Base-by-base conservation (phyloP, 2,888 invertebrate genomes). In the Dynastes grantii region DNA sequence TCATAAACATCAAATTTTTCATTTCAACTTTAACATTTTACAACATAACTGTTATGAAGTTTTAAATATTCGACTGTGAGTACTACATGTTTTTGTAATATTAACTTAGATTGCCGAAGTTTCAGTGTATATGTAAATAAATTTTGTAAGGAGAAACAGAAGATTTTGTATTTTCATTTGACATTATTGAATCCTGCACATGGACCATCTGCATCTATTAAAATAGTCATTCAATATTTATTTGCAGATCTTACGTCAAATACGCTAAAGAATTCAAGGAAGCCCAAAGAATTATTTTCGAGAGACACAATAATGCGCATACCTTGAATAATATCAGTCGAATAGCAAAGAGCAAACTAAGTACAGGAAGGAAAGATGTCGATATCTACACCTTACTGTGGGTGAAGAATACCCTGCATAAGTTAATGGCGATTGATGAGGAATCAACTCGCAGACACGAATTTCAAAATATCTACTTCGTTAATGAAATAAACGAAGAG, bases 181-280 rank as follows among this genome's bases (percentile, higher is more conserved):
- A 22, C 22, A 22, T 22, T 22, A 22, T 22, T 22, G 22, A 22
- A 22, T 22, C 22, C 22, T 22, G 22, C 22, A 22, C 22, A 22
- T 22, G 22, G 22, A 22, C 22, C 22, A 22, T 0, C 22, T 22
- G 22, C 22, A 22, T 22, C 22, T 22, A 22, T 45, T 45, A 8
- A 11, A 45, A 45, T 11, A 45, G 55, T 55, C n/a, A 22, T 61
- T 29, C 3, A 27, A 29, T 61, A 9, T 61, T 61, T 29, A 63
- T 13, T 63, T n/a, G 11, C 4, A 78, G 27, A 29, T 76, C 53
- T 6, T 78, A 49, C 13, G n/a, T 49, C 32, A 79, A 77, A 29
- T 84, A 83, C 76, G 83, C 83, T 0, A 16, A 81, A 8, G 61
- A 81, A 32, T 84, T 78, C 68, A 78, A 67, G 37, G 9, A 22